Base-by-base conservation (phyloP, 1,140 invertebrate species). In the Stegodyphus mimosarum region DNA sequence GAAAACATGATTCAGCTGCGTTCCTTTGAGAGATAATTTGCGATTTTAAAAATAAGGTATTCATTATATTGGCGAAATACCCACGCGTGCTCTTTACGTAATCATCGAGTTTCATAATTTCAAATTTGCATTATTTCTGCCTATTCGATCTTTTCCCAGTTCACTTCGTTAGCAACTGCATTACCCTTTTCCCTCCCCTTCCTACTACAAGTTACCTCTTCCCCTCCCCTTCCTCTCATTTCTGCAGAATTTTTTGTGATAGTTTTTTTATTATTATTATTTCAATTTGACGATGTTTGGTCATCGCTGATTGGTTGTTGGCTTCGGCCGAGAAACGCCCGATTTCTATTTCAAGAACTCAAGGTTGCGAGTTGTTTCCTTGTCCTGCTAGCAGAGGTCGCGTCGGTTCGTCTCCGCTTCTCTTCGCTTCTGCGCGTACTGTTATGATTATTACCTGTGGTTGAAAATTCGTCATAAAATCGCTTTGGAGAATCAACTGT, bases 341-440 rank as follows among this genome's bases (percentile, higher is more conserved):
- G 51, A 66, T 79, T 79, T 79, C 78, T 81, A 81, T 81, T 81
- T 81, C 63, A 18, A 50, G 67, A 60, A 13, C 55, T 72, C 78
- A 81, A 81, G 78, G 78, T 81, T 72, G 67, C 78, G 33, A 81
- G 67, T 71, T 81, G 64, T 71, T 81, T 72, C 15, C 11, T 51
- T 51, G n/a, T 6, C 48, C 33, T 17, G 51, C 77, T 60, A 33
- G 13, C 55, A 79, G 77, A 79, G 64, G 77, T 69, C 77, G 77
- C 67, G 48, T 10, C 77, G 3, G 51, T 33, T 33, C 33, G 33
- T 3, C 33, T 33, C 33, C 33, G 33, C 33, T 1, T 33, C 33
- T 33, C 33, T 33, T 33, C 33, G 33, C 33, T 33, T 33, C 33
- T 33, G 33, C 33, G 33, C 33, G 33, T 1, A 33, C 33, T 33